phyloP scores from a whole-genome alignment of 2,113 vertebrate genomes.

The Trogon melanurus region DNA sequence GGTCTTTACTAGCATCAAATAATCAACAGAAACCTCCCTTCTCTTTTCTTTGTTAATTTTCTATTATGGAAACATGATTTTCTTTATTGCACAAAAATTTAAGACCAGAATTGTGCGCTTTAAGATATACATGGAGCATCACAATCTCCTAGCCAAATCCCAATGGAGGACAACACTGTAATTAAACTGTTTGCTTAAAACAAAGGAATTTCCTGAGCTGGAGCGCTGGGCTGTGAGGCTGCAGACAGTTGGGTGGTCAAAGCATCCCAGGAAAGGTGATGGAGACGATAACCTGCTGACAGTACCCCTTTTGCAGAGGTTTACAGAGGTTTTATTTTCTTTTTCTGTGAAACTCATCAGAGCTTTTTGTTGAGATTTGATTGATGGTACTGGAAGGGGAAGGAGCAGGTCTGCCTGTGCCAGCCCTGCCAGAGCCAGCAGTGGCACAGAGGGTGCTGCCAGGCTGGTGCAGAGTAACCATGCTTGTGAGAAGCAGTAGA shows the following conservation, averaged over 20 bases:
- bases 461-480: neutral
- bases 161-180: neutral
- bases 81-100: neutral
- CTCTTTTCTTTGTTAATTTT: neutral
- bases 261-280: neutral
- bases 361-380: neutral
- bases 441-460: neutral
- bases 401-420: neutral
- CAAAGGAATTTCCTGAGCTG: accelerated
- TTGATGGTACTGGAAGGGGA: neutral
- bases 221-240: neutral
- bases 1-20: neutral
- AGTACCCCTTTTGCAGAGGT: neutral
- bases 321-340: neutral
- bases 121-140: accelerated
- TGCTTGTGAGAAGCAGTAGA: neutral
- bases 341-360: neutral
- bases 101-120: neutral
- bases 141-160: neutral
- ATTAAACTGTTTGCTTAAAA: neutral
- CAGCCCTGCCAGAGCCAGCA: neutral
- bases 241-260: neutral
- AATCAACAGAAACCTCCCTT: neutral
- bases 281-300: accelerated
- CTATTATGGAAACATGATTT: accelerated